phyloP scores from a whole-genome alignment of 2,797 vertebrate species.

The Euthynnus affinis region DNA sequence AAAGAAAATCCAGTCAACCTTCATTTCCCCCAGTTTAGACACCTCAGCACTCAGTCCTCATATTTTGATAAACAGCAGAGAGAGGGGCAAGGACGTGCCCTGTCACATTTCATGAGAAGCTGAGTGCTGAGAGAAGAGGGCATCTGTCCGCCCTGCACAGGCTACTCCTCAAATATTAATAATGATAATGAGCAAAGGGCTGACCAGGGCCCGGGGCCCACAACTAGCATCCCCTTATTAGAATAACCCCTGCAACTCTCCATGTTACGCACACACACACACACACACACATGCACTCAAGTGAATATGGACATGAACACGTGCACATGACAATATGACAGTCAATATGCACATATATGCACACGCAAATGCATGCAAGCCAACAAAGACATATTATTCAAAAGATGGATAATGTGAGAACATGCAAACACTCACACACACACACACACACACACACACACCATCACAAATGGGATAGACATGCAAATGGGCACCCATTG shows the following conservation, averaged over 20 bases:
- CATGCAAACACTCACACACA: slow-evolving; percentile 39
- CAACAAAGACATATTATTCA: slow-evolving; percentile 73
- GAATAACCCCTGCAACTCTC: slow-evolving; percentile 80
- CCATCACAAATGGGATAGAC: slow-evolving; percentile 67
- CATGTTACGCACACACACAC: slow-evolving; percentile 26
- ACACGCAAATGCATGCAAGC: slow-evolving; percentile 60
- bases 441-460: slow-evolving; percentile 44
- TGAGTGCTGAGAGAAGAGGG: slow-evolving; percentile 66
- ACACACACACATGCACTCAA: slow-evolving; percentile 41
- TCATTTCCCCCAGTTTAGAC: slow-evolving; percentile 24
- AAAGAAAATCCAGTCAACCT: slow-evolving; percentile 28
- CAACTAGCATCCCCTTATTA: slow-evolving; percentile 78
- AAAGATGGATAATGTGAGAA: slow-evolving; percentile 63
- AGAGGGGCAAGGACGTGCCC: slow-evolving; percentile 56
- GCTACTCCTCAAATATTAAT: slow-evolving; percentile 86
- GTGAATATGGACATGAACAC: slow-evolving; percentile 62
- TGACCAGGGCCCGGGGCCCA: slow-evolving; percentile 80
- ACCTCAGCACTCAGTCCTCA: slow-evolving; percentile 39
- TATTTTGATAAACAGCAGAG: slow-evolving; percentile 67
- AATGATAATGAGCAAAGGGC: slow-evolving; percentile 83
- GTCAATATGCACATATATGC: slow-evolving; percentile 69
- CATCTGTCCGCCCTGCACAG: slow-evolving; percentile 74
- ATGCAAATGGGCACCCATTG: slow-evolving; percentile 77
- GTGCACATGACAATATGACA: slow-evolving; percentile 65
- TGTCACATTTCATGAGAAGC: slow-evolving; percentile 81